These are phyloP conservation scores for Lycopodina hypogea DNA, from an alignment of 37 sponge, comb jelly and placozoan species.

Conservation along the genomic window DNA sequence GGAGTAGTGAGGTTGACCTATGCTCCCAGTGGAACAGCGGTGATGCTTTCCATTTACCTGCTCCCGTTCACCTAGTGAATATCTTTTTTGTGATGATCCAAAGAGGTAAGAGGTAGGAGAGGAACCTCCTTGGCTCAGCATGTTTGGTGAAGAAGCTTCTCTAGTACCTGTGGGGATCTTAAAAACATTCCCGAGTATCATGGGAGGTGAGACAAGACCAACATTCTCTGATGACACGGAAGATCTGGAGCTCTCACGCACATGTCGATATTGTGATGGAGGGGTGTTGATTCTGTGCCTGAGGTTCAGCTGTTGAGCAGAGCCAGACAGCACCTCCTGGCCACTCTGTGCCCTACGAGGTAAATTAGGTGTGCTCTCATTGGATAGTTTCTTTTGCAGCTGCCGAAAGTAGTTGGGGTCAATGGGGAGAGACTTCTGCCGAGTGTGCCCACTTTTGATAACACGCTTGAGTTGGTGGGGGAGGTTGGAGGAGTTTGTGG, in stretches of 20 bases:
- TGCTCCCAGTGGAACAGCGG: neutral
- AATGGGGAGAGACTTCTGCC: constrained; percentile 29
- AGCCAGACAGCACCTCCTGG: too few relatives aligned
- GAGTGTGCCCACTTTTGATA: neutral
- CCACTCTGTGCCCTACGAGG: neutral
- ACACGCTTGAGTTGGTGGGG: neutral
- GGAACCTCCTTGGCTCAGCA: too few relatives aligned
- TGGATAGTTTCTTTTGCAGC: neutral
- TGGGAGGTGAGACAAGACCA: constrained; percentile 28
- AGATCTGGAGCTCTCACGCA: constrained; percentile 13
- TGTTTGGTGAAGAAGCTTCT: too few relatives aligned
- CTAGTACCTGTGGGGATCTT: too few relatives aligned
- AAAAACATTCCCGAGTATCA: neutral
- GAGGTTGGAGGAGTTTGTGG: neutral
- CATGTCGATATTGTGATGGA: constrained; percentile 9
- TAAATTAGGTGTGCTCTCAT: neutral
- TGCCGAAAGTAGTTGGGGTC: neutral
- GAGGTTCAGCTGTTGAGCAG: neutral
- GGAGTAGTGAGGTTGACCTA: constrained; percentile 8
- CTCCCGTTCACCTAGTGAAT: too few relatives aligned
- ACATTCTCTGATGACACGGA: constrained; percentile 12
- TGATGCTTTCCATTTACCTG: neutral
- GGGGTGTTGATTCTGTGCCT: constrained; percentile 17
- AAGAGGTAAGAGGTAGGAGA: too few relatives aligned
- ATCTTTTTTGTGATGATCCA: too few relatives aligned